Evolutionary conservation across 2,797 vertebrate genomes (phyloP), one percentile per base, ranked within the genome.

Genomic region (Geotrypetes seraphini): DNA sequence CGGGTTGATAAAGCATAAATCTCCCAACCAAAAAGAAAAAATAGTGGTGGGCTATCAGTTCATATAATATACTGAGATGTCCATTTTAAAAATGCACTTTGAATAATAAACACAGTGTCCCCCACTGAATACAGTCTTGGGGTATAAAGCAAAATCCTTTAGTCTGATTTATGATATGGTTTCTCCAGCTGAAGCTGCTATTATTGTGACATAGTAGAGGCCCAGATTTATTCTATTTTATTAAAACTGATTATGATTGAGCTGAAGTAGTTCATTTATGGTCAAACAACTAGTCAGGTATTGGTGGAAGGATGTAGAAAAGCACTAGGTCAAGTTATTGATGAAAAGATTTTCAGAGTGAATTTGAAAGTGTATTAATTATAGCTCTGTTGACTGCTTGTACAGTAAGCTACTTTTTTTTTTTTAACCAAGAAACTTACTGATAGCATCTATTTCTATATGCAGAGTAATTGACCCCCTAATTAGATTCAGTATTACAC

Each of bases 21-120:
- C 44, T 50, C 46, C 63, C 49, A n/a, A n/a, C n/a, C n/a, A n/a
- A n/a, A n/a, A n/a, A n/a, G n/a, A n/a, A n/a, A n/a, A n/a, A n/a
- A n/a, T 66, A 73, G 56, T 72, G 50, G 71, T 67, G 67, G 64
- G 62, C 59, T 54, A 26, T 71, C 63, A 63, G 46, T 66, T 63
- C 55, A n/a, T n/a, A 38, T 45, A 57, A 73, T 68, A 75, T 57
- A 63, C 75, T 72, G 69, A 75, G 64, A 63, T 58, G 50, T 73
- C 74, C 73, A 51, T 57, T 67, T 45, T 49, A 34, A 60, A 75
- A 72, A 78, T 75, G 79, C 79, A 83, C 79, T 83, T 83, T 83
- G 71, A 75, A 63, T 70, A 53, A 52, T 56, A 62, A 54, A 64
- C 46, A 60, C 51, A 31, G 40, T 57, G 46, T 55, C 65, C 53